Conservation (phyloP, 1,140 invertebrate genomes). For the Drosophila sucinea region DNA sequence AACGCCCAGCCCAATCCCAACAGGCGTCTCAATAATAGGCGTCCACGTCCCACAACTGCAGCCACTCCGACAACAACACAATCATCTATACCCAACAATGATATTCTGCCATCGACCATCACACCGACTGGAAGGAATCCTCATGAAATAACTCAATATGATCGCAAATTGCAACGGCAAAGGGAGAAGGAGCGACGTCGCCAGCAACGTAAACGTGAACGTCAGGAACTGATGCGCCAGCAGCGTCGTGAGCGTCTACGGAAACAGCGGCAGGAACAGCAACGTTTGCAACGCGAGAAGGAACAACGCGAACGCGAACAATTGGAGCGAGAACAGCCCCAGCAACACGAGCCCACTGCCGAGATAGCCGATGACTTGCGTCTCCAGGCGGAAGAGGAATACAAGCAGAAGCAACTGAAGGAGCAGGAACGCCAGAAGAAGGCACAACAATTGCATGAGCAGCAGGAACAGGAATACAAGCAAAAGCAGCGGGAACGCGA, state of each 20-base stretch:
- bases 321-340: not conserved
- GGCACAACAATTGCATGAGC: slow-evolving; percentile 30
- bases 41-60: slow-evolving; percentile 37
- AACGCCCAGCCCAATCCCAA: slow-evolving; percentile 34
- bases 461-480: slow-evolving; percentile 39
- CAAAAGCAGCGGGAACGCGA: slow-evolving; percentile 38
- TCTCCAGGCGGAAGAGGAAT: slow-evolving; percentile 13
- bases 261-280: slow-evolving; percentile 40
- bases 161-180: slow-evolving; percentile 71
- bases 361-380: not conserved
- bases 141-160: slow-evolving; percentile 61
- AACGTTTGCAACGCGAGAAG: slow-evolving; percentile 35
- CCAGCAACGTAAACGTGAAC: slow-evolving; percentile 54
- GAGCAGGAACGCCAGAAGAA: slow-evolving; percentile 31
- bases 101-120: slow-evolving; percentile 26
- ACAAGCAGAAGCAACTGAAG: slow-evolving; percentile 32
- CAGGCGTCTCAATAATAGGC: slow-evolving; percentile 19
- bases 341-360: slow-evolving; percentile 33
- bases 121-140: slow-evolving; percentile 17
- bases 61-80: slow-evolving; percentile 31
- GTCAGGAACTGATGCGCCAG: slow-evolving; percentile 50
- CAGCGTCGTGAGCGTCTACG: slow-evolving; percentile 49
- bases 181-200: slow-evolving; percentile 64
- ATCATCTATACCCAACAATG: slow-evolving; percentile 39
- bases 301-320: slow-evolving; percentile 33